Conservation (phyloP, 2,888 invertebrate species). For the Bedellia somnulentella region DNA sequence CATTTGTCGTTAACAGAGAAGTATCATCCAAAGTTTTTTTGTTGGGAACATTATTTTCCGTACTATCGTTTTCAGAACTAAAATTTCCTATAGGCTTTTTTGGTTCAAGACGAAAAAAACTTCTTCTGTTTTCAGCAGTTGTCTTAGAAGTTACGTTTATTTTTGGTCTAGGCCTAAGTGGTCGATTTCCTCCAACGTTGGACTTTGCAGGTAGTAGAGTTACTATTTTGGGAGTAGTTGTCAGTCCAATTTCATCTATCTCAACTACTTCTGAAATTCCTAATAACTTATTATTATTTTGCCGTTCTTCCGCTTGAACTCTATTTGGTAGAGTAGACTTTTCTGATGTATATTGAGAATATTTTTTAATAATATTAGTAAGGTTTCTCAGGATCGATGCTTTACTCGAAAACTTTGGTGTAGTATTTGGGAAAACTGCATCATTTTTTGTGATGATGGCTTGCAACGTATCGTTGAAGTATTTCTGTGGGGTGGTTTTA, state of each 20-base stretch:
- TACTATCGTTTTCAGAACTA: not conserved
- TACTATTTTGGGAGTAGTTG: constrained; percentile 38
- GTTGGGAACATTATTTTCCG: not conserved
- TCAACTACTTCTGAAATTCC: constrained; percentile 47
- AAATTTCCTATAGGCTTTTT: not conserved
- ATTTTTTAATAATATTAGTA: constrained; percentile 65
- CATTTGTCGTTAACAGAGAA: too few relatives aligned
- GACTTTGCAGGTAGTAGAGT: constrained; percentile 79
- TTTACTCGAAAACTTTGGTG: constrained; percentile 40
- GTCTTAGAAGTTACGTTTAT: constrained; percentile 30
- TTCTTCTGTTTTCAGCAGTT: constrained; percentile 30
- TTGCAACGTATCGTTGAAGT: constrained; percentile 65
- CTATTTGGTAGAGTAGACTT: constrained; percentile 14
- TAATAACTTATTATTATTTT: constrained; percentile 29
- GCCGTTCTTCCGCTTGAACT: constrained; percentile 23
- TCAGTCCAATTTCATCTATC: constrained; percentile 27
- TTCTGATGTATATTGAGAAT: constrained; percentile 45
- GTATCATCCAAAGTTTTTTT: too few relatives aligned
- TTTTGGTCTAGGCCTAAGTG: constrained; percentile 67
- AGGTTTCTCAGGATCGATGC: constrained; percentile 60
- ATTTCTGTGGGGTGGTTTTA: constrained; percentile 41
- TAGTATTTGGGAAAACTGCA: constrained; percentile 39
- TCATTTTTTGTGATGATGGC: constrained; percentile 65
- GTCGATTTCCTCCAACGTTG: constrained; percentile 74
- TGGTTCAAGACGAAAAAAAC: constrained; percentile 30